phyloP scores from a whole-genome alignment of 2,888 invertebrate genomes.

The Pandemis corylana region DNA sequence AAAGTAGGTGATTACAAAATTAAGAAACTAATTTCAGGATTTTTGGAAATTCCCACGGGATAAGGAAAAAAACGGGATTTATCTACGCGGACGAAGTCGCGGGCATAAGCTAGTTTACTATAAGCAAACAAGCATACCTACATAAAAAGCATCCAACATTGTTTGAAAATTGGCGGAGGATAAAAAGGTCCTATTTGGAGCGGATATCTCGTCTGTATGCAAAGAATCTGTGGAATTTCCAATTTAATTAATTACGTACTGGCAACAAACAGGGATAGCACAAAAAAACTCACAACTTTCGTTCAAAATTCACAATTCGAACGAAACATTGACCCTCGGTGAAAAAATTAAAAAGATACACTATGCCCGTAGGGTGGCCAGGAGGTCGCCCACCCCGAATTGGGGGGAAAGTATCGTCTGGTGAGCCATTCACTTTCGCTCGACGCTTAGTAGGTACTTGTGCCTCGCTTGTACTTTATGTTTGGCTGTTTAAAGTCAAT shows the following conservation, averaged over 20 bases:
- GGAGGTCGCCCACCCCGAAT: conserved; percentile 21
- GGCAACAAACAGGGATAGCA: neutral
- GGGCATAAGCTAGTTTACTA: too few relatives aligned
- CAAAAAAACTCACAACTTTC: neutral
- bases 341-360: conserved; percentile 41
- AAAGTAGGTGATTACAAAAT: too few relatives aligned
- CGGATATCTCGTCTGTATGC: neutral
- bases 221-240: neutral
- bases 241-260: neutral
- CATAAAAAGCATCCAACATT: too few relatives aligned
- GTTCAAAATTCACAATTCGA: conserved; percentile 7
- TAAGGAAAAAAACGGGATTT: too few relatives aligned
- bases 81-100: too few relatives aligned
- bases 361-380: conserved; percentile 33
- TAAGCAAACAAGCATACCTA: too few relatives aligned
- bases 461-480: conserved; percentile 8
- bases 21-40: too few relatives aligned
- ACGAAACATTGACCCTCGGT: conserved; percentile 28
- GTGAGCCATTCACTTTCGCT: conserved; percentile 34
- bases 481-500: conserved; percentile 4
- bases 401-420: conserved; percentile 39
- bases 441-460: conserved; percentile 16
- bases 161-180: too few relatives aligned
- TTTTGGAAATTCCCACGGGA: too few relatives aligned
- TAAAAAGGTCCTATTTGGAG: too few relatives aligned